Evolutionary conservation across 2,797 vertebrate species (phyloP).

Genomic region (Lepilemur ruficaudatus): DNA sequence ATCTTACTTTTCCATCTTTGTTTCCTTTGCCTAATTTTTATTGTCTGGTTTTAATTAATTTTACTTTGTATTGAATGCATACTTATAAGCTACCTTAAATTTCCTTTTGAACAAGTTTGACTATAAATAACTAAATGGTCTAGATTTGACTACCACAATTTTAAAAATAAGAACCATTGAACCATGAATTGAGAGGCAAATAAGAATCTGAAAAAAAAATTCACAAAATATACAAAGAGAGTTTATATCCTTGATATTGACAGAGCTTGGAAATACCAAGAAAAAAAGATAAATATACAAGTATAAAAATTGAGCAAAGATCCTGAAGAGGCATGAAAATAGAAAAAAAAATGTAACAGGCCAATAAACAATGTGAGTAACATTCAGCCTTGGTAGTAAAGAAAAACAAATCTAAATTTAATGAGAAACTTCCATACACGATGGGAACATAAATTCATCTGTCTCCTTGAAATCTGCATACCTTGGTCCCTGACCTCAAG

Average conservation of each 20-base stretch:
- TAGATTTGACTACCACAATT: background rate
- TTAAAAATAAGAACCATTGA: background rate
- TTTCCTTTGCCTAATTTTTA: conserved; percentile 12
- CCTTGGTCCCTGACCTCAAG: background rate
- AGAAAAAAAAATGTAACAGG: background rate
- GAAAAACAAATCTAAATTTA: background rate
- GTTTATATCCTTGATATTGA: background rate
- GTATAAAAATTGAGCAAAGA: background rate
- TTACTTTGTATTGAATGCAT: background rate
- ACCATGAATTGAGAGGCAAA: background rate
- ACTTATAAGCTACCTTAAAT: background rate
- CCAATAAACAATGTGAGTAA: background rate
- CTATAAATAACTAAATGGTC: background rate
- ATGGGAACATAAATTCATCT: background rate
- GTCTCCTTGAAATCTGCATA: background rate
- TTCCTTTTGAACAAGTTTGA: background rate
- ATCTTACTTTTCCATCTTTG: background rate
- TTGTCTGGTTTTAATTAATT: background rate
- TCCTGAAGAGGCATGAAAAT: background rate
- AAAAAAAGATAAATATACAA: background rate
- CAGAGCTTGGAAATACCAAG: background rate
- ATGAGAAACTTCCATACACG: background rate
- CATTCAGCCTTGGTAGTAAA: background rate
- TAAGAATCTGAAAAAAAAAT: background rate
- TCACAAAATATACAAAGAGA: background rate